These are phyloP conservation scores for Gambusia yucatana DNA, from an alignment of 2,797 vertebrate species.

Conservation along the genomic window DNA sequence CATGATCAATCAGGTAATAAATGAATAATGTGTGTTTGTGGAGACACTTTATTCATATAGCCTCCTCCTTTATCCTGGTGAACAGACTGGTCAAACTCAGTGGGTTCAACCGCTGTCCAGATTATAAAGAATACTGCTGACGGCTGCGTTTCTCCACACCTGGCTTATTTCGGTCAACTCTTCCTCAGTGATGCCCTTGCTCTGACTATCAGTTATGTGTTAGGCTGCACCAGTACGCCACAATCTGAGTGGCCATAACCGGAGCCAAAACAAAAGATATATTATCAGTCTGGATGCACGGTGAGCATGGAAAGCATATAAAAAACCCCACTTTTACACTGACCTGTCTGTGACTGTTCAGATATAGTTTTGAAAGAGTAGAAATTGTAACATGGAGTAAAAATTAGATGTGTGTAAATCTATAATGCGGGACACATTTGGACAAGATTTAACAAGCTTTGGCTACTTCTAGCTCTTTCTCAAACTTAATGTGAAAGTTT, in stretches of 20 bases:
- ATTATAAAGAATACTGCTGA: neutral
- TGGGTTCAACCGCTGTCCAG: neutral
- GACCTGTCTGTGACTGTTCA: too few species aligned
- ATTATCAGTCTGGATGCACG: conserved; percentile 15
- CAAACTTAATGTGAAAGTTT: too few species aligned
- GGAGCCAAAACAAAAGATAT: conserved; percentile 39
- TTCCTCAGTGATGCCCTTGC: conserved; percentile 18
- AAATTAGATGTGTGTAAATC: too few species aligned
- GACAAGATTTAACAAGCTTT: too few species aligned
- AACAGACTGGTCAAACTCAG: conserved; percentile 1
- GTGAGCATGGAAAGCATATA: neutral
- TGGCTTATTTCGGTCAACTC: conserved; percentile 45
- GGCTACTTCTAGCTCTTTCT: too few species aligned
- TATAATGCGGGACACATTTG: too few species aligned
- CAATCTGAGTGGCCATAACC: conserved; percentile 53
- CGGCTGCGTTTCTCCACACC: conserved; percentile 19
- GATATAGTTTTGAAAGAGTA: too few species aligned
- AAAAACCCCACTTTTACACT: too few species aligned
- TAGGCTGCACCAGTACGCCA: conserved; percentile 52
- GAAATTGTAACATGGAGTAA: too few species aligned
- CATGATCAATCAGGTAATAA: neutral
- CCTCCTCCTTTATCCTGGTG: neutral
- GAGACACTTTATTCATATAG: neutral
- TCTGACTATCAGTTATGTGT: conserved; percentile 54
- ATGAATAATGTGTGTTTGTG: neutral